phyloP scores from a whole-genome alignment of 2,113 vertebrate species.

The Heterotilapia buettikoferi region DNA sequence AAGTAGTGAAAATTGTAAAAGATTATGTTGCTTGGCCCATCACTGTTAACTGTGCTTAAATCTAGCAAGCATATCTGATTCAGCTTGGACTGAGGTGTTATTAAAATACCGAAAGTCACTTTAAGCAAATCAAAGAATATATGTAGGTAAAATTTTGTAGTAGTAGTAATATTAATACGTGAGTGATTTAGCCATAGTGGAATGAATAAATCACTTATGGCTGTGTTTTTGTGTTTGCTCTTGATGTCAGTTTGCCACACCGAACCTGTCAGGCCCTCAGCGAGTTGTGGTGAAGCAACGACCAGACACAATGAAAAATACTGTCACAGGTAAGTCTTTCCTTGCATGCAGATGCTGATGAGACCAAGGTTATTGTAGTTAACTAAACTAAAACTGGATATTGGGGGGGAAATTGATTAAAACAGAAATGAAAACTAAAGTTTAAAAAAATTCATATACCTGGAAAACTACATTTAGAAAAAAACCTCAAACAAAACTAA shows the following conservation, averaged over 20 bases:
- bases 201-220: not conserved
- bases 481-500: not conserved
- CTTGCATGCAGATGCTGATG: not conserved
- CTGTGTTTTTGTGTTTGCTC: not conserved
- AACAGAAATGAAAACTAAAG: not conserved
- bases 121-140: not conserved
- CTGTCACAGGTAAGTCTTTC: slow-evolving; percentile 30
- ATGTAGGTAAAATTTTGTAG: not conserved
- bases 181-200: not conserved
- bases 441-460: not conserved
- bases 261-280: slow-evolving; percentile 39
- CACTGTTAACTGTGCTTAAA: not conserved
- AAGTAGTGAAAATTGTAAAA: not conserved
- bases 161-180: not conserved
- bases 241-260: slow-evolving; percentile 33
- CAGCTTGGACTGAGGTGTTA: not conserved
- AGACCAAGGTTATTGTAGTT: not conserved
- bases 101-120: not conserved
- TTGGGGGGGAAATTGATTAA: not conserved
- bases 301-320: slow-evolving; percentile 19
- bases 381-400: not conserved
- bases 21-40: not conserved
- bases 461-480: not conserved
- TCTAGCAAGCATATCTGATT: not conserved
- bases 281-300: slow-evolving; percentile 52